phyloP scores from a whole-genome alignment of 1,140 invertebrate species.

The Cylas formicarius region DNA sequence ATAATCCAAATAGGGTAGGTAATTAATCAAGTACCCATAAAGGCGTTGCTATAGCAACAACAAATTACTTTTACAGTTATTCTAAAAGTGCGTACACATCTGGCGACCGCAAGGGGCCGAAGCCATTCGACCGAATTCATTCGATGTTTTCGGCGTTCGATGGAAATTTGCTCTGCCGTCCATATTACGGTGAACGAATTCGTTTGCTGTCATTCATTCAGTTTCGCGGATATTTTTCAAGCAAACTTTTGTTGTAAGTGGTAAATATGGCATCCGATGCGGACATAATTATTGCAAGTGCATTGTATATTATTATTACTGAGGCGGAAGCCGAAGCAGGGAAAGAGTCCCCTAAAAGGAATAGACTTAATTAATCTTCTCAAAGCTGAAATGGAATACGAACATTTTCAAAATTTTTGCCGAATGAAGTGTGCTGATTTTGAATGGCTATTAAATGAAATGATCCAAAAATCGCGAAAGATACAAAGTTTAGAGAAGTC shows the following conservation, averaged over 20 bases:
- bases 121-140: too few relatives aligned
- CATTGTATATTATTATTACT: slow-evolving; percentile 9
- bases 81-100: too few relatives aligned
- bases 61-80: too few relatives aligned
- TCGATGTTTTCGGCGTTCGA: too few relatives aligned
- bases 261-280: slow-evolving; percentile 4
- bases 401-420: slow-evolving; percentile 7
- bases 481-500: slow-evolving; percentile 6
- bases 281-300: slow-evolving; percentile 6
- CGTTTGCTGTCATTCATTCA: slow-evolving; percentile 9
- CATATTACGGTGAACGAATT: background rate
- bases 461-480: slow-evolving; percentile 5
- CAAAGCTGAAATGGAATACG: background rate
- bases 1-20: too few relatives aligned
- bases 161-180: background rate
- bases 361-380: slow-evolving; percentile 6
- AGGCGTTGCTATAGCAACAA: too few relatives aligned
- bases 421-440: slow-evolving; percentile 5
- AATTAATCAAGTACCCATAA: too few relatives aligned
- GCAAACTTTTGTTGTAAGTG: background rate
- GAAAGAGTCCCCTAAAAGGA: too few relatives aligned
- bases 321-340: slow-evolving; percentile 1
- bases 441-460: too few relatives aligned
- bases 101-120: too few relatives aligned
- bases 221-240: slow-evolving; percentile 1